Base-by-base conservation (phyloP, 2,113 vertebrate genomes). In the Typhlomys cinereus region DNA sequence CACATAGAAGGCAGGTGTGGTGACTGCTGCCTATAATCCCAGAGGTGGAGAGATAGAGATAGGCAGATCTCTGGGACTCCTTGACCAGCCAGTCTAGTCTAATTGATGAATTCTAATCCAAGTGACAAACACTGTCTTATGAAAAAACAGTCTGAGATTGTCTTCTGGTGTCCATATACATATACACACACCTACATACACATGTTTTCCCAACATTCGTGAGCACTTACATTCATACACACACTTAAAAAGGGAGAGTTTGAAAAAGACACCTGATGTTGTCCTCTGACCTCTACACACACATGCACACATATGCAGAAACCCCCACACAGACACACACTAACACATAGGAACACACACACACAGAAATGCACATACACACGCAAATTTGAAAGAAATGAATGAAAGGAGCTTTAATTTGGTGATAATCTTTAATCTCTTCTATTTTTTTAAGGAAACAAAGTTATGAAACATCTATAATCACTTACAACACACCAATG, bases 381-480 rank as follows among this genome's bases (percentile, higher is more conserved):
- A 48, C 59, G 23, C n/a, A n/a, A 64, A 13, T 81, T 21, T n/a
- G 39, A 20, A 52, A 50, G n/a, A 31, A 48, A 17, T 48, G 61
- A 93, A 61, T 81, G 2, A 66, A 7, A 66, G 15, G 87, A 29
- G 17, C 48, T 81, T 93, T 88, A 85, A 78, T 54, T 71, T 88
- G n/a, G 15, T 89, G 39, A 34, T 79, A 83, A 92, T 90, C 85
- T 94, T 88, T 88, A 81, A 88, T 93, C 81, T 78, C 36, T 7
- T 78, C 66, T 94, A 23, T 23, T 90, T 95, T 94, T 93, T 57
- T 7, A 36, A 75, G 57, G 71, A 91, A 89, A 85, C 31, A 27
- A 81, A 92, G 59, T 92, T 93, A 76, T 39, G 59, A 96, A 95
- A 94, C 34, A 95, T 81, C 15, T 59, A 87, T 36, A 93, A 17